Evolutionary conservation across 2,888 invertebrate species (phyloP).

Genomic region (Clusia tigrina): DNA sequence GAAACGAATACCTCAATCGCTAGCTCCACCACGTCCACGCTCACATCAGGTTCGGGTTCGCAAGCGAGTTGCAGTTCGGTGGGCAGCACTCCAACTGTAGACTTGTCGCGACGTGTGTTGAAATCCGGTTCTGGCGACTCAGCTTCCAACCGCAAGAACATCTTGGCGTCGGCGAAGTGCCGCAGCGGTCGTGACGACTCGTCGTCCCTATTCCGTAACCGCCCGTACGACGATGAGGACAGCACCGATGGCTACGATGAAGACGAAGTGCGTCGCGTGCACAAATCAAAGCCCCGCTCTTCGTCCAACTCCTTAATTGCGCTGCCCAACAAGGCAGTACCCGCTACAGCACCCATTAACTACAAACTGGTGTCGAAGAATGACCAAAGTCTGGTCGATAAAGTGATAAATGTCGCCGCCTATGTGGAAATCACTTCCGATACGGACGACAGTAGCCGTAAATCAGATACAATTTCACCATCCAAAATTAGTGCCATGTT

Average conservation of each 20-base stretch:
- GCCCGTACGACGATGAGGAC: constrained; percentile 68
- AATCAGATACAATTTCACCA: constrained; percentile 56
- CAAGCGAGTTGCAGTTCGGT: constrained; percentile 75
- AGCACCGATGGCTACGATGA: constrained; percentile 63
- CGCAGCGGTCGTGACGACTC: constrained; percentile 81
- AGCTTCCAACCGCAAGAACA: constrained; percentile 81
- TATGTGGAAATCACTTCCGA: constrained; percentile 64
- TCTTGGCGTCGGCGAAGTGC: constrained; percentile 85
- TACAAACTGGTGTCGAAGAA: constrained; percentile 53
- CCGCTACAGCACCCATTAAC: constrained; percentile 50
- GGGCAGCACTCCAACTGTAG: constrained; percentile 72
- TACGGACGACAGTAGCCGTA: constrained; percentile 63
- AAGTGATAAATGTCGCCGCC: constrained; percentile 63
- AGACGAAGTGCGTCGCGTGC: constrained; percentile 63
- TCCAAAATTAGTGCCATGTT: constrained; percentile 64
- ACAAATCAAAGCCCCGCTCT: constrained; percentile 62
- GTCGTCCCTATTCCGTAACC: constrained; percentile 76
- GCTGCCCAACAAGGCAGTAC: constrained; percentile 41
- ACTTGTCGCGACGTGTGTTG: constrained; percentile 73
- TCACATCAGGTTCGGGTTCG: constrained; percentile 78
- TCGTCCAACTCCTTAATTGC: constrained; percentile 40
- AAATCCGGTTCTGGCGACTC: constrained; percentile 62
- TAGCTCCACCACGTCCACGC: constrained; percentile 75
- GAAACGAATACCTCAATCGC: constrained; percentile 77
- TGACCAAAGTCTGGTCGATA: constrained; percentile 60